Evolutionary conservation across 2,888 invertebrate genomes (phyloP), one percentile per base, ranked within the genome.

Genomic region (Chydorus sphaericus): DNA sequence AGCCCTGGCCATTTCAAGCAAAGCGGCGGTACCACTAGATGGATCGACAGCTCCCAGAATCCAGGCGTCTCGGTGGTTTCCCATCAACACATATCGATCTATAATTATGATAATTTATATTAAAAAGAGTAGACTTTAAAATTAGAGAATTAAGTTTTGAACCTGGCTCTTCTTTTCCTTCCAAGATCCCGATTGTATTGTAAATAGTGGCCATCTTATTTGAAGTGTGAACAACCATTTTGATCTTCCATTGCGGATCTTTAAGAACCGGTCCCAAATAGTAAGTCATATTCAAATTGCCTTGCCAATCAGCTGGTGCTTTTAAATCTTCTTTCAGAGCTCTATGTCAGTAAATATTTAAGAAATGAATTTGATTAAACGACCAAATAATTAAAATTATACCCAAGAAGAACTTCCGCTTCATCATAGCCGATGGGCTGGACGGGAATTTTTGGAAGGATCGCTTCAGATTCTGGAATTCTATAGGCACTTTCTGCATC

Each of bases 31-130:
- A 30, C 72, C 75, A 54, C 71, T 71, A 33, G 69, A 68, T 2
- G 74, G 74, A 61, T 74, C 74, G 10, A 71, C 64, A 3, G 70
- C 70, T 1, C 74, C 74, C 37, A 69, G 70, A 23, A 68, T 66
- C 75, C 75, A 76, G 31, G 75, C 73, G 61, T 75, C 75, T 38
- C 72, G 66, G 62, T 76, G 75, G 62, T 75, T 76, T 11, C 75
- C 74, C 4, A 75, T 57, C 54, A 76, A 61, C 4, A 75, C 70
- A 62, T 74, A 75, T 18, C 71, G 63, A 62, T 73, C 75, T 66
- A 63, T 16, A 36, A 36, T 16, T 36, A 14, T 33, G 18, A 3
- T 4, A 20, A 2, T 31, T 30, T 16, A 5, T 18, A 8, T 33
- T 18, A n/a, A 5, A 31, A 33, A 20, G n/a, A n/a, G n/a, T n/a